These are phyloP conservation scores for Drosophila murphyi DNA, from an alignment of 1,140 invertebrate species.

Conservation along the genomic window DNA sequence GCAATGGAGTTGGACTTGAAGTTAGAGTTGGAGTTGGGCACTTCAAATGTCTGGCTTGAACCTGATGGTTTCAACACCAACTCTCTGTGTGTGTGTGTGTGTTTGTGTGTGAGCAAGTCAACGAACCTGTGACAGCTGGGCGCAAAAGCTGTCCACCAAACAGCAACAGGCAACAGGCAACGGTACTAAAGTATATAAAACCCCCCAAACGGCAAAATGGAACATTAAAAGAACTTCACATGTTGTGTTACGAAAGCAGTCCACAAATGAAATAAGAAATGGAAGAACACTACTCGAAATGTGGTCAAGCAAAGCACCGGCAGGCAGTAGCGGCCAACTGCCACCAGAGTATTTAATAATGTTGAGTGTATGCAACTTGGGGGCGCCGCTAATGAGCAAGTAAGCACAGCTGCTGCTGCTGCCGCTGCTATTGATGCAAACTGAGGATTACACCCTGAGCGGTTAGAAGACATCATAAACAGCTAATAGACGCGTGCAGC, in stretches of 20 bases:
- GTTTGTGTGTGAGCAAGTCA: conserved; percentile 45
- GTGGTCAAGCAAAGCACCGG: conserved; percentile 29
- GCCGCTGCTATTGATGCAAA: too few species aligned
- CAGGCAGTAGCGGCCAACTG: conserved; percentile 69
- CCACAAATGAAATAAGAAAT: conserved; percentile 24
- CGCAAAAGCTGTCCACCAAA: conserved; percentile 63
- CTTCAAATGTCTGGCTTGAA: conserved; percentile 60
- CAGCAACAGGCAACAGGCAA: conserved; percentile 46
- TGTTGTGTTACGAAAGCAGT: conserved; percentile 60
- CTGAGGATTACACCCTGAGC: not conserved
- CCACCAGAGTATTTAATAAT: conserved; percentile 60
- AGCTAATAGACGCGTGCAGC: conserved; percentile 78
- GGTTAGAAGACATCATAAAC: conserved; percentile 62
- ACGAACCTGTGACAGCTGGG: conserved; percentile 79
- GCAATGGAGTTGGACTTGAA: conserved; percentile 36
- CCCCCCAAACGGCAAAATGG: conserved; percentile 56
- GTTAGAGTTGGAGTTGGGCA: conserved; percentile 14
- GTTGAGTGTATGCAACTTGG: conserved; percentile 33
- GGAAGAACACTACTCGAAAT: conserved; percentile 9
- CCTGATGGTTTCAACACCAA: conserved; percentile 79
- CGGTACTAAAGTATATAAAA: conserved; percentile 66
- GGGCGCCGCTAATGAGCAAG: conserved; percentile 72
- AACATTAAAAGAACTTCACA: conserved; percentile 64
- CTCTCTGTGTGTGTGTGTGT: not conserved
- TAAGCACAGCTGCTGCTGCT: conserved; percentile 2